Conservation (phyloP, 2,797 vertebrate species). For the Meriones psammophilus region DNA sequence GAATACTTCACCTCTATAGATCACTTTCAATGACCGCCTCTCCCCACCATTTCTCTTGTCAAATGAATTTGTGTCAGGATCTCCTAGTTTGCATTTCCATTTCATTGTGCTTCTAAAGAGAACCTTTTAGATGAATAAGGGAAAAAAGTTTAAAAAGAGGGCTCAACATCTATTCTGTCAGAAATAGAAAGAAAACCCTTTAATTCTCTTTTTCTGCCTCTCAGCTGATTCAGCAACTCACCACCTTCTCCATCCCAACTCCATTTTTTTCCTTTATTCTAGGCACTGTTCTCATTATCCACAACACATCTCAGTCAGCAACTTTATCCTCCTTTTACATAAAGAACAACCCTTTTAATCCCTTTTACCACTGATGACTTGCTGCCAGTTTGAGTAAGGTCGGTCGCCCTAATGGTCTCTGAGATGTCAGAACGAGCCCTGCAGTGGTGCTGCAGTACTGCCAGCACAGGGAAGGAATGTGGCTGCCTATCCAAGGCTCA, state of each 20-base stretch:
- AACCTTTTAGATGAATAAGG: slow-evolving; percentile 65
- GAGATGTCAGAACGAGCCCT: slow-evolving; percentile 40
- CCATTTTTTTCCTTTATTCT: neutral
- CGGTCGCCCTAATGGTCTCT: neutral
- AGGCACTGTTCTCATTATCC: neutral
- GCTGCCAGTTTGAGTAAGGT: slow-evolving; percentile 29
- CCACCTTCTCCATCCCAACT: slow-evolving; percentile 27
- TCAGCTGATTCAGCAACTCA: slow-evolving; percentile 55
- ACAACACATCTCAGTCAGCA: slow-evolving; percentile 61
- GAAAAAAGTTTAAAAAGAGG: fast-evolving
- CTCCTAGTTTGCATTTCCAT: slow-evolving; percentile 51
- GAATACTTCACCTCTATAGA: neutral
- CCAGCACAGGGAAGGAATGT: fast-evolving
- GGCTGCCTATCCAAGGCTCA: neutral
- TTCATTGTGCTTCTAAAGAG: slow-evolving; percentile 54
- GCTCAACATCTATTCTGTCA: neutral
- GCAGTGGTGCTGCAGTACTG: neutral
- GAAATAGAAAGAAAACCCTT: slow-evolving; percentile 60
- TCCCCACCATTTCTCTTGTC: neutral
- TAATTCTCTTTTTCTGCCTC: slow-evolving; percentile 70
- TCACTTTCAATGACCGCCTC: neutral
- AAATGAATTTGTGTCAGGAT: slow-evolving; percentile 52
- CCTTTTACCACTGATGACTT: neutral
- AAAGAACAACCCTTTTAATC: slow-evolving; percentile 16
- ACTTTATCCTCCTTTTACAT: slow-evolving; percentile 65